phyloP scores from a whole-genome alignment of 2,797 vertebrate genomes.

The Acipenser oxyrinchus region DNA sequence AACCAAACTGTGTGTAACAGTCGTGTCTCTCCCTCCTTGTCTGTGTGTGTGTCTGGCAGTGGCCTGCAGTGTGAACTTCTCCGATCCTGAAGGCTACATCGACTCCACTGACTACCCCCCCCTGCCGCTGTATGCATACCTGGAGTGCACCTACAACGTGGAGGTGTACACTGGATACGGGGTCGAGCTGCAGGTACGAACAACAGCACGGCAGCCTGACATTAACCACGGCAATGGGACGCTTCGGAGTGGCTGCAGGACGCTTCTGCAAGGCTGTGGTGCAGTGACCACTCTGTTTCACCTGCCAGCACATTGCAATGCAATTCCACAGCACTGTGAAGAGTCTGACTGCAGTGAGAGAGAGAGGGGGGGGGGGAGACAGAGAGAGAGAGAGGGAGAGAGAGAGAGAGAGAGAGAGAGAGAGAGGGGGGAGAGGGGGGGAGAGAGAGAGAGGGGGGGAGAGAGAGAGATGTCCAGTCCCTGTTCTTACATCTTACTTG shows the following conservation, averaged over 20 bases:
- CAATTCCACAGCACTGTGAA: slow-evolving; percentile 2
- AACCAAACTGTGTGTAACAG: no score
- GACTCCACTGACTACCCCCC: slow-evolving; percentile 82
- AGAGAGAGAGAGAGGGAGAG: no score
- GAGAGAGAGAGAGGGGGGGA: no score
- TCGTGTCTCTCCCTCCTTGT: not conserved
- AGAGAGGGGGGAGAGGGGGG: no score
- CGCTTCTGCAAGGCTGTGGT: no score
- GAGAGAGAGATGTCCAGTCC: no score
- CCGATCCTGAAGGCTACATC: slow-evolving; percentile 83
- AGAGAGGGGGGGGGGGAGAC: not conserved
- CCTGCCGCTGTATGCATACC: slow-evolving; percentile 53
- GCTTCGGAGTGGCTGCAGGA: no score
- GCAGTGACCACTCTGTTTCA: not conserved
- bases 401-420: no score
- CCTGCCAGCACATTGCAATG: slow-evolving; percentile 1
- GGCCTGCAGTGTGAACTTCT: slow-evolving; percentile 75
- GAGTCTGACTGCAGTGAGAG: slow-evolving; percentile 18
- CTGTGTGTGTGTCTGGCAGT: slow-evolving; percentile 14
- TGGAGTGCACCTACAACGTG: slow-evolving; percentile 84
- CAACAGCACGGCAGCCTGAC: not conserved
- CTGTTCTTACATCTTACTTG: no score
- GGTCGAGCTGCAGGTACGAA: slow-evolving; percentile 86
- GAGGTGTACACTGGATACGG: slow-evolving; percentile 92
- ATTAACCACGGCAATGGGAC: no score